Conservation (phyloP, 30 jellyfish, hydroid and myxozoan genomes). For the Euphysa ruthae region DNA sequence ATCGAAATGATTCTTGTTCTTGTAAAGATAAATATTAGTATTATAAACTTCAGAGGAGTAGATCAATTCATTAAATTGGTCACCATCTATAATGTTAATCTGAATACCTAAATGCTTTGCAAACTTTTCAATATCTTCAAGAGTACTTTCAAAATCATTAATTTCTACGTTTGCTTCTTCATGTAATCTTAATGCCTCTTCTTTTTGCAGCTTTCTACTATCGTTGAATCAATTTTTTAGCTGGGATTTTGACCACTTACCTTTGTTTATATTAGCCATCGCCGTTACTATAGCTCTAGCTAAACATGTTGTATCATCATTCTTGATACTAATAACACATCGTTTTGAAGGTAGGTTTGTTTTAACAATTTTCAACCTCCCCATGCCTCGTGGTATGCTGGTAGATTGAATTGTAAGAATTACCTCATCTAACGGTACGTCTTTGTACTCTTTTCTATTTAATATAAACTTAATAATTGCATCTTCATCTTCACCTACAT, state of each 20-base stretch:
- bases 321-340: too few relatives aligned
- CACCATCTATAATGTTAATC: background rate
- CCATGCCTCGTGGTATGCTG: background rate
- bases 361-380: background rate
- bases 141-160: background rate
- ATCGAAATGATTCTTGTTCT: too few relatives aligned
- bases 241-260: too few relatives aligned
- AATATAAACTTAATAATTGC: background rate
- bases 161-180: background rate
- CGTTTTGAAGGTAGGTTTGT: too few relatives aligned
- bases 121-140: background rate
- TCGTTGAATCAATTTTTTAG: background rate
- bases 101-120: background rate
- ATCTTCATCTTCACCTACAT: background rate
- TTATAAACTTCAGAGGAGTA: too few relatives aligned
- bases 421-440: slow-evolving; percentile 1
- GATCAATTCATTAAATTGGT: too few relatives aligned
- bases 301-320: too few relatives aligned
- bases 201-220: background rate
- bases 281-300: too few relatives aligned
- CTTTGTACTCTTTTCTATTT: background rate
- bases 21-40: too few relatives aligned
- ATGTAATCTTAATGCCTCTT: background rate
- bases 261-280: background rate
- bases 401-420: background rate